Percentiles rank a stretch among this genome's conserved stretches.
Conservation (phyloP, 23 tunicate genomes). For the Halocynthia aurantium region DNA sequence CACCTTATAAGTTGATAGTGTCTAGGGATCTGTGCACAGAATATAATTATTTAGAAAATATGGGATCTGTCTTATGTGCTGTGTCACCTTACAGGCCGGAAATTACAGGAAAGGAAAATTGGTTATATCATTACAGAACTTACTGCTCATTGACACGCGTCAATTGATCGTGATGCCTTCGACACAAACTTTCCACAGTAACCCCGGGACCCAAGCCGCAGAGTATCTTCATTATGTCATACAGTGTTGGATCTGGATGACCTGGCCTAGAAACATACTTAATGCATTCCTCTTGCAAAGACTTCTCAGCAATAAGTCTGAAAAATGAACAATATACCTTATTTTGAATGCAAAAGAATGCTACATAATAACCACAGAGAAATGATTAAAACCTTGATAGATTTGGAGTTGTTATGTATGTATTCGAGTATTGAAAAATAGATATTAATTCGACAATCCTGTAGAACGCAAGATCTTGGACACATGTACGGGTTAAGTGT, state of each 20-base stretch:
- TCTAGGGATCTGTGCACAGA: too few species aligned
- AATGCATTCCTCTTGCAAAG: slow-evolving; percentile 56
- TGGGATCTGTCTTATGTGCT: too few species aligned
- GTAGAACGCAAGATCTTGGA: slow-evolving; percentile 73
- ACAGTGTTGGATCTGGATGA: slow-evolving; percentile 43
- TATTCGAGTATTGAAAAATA: slow-evolving; percentile 79
- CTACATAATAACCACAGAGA: background rate
- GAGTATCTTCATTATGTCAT: slow-evolving; percentile 64
- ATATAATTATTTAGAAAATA: too few species aligned
- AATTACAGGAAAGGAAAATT: too few species aligned
- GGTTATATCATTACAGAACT: background rate
- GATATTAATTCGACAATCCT: slow-evolving; percentile 59
- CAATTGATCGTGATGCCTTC: slow-evolving; percentile 51
- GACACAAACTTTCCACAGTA: slow-evolving; percentile 57
- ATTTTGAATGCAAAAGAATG: background rate
- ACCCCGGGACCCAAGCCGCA: slow-evolving; percentile 78
- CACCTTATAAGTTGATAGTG: too few species aligned
- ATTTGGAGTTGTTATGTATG: slow-evolving; percentile 64
- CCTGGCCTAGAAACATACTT: slow-evolving; percentile 58
- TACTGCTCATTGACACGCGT: slow-evolving; percentile 75
- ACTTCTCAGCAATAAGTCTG: slow-evolving; percentile 45
- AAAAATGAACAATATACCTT: background rate
- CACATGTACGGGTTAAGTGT: slow-evolving; percentile 60
- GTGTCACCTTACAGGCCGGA: too few species aligned
- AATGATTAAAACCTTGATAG: slow-evolving; percentile 33